These are phyloP conservation scores for Lerema accius DNA, from an alignment of 1,140 invertebrate species.

Conservation along the genomic window DNA sequence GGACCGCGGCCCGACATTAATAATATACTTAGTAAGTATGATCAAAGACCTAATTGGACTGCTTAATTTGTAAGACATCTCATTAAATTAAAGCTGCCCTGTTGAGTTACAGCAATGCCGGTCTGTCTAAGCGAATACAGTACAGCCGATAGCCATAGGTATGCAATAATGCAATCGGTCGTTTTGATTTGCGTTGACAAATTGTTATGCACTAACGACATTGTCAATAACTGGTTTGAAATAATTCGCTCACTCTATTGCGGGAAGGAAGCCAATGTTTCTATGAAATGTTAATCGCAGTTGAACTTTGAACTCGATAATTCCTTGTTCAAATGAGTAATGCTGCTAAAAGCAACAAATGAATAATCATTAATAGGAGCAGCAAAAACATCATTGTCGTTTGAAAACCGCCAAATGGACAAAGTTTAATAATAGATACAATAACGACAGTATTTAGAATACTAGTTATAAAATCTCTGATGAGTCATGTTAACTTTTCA, in stretches of 20 bases:
- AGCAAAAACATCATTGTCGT: not conserved
- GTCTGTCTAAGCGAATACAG: conserved; percentile 24
- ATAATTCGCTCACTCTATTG: conserved; percentile 26
- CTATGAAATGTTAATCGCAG: conserved; percentile 27
- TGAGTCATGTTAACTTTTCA: too few species aligned
- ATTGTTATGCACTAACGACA: conserved; percentile 34
- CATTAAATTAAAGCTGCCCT: conserved; percentile 14
- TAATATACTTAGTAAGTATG: too few species aligned
- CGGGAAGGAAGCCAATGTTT: conserved; percentile 29
- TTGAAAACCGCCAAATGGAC: not conserved
- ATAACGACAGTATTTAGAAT: too few species aligned
- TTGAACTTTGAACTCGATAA: conserved; percentile 28
- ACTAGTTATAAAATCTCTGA: too few species aligned
- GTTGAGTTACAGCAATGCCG: conserved; percentile 10
- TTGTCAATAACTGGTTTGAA: conserved; percentile 26
- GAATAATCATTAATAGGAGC: conserved; percentile 1
- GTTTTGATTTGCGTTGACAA: conserved; percentile 38
- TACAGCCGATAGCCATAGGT: conserved; percentile 15
- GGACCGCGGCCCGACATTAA: too few species aligned
- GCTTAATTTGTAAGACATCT: conserved; percentile 14
- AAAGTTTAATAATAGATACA: too few species aligned
- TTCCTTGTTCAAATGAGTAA: conserved; percentile 14
- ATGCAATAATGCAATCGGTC: conserved; percentile 33
- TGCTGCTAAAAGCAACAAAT: not conserved
- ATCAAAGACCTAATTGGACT: not conserved